A percentile compares a stretch with the other conserved stretches of the same genome.
Evolutionary conservation across 2,797 vertebrate genomes (phyloP).

Genomic region (Bradypus variegatus): DNA sequence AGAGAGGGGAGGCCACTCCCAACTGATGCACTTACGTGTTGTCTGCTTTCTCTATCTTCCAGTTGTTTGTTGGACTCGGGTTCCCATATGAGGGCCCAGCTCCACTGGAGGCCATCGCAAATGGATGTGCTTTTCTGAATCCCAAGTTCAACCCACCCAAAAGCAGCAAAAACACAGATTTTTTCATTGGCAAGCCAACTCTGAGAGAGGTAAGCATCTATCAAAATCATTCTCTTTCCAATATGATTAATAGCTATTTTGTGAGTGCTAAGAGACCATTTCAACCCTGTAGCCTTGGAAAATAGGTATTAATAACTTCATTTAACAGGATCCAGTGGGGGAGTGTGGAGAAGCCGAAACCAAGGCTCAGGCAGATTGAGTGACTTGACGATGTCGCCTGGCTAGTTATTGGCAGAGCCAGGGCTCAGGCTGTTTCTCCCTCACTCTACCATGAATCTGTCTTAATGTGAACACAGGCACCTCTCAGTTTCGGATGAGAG

Average conservation of each 20-base stretch:
- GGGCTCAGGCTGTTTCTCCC: background rate
- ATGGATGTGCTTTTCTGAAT: slow-evolving; percentile 96
- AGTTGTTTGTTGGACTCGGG: slow-evolving; percentile 96
- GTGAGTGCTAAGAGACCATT: background rate
- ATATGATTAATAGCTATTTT: background rate
- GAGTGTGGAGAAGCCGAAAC: background rate
- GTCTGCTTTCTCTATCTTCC: slow-evolving; percentile 61
- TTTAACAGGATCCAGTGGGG: background rate
- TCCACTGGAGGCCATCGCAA: slow-evolving; percentile 95
- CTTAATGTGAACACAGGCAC: background rate
- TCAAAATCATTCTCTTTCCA: background rate
- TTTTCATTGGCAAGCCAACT: slow-evolving; percentile 98
- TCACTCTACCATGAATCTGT: background rate
- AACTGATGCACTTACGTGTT: background rate
- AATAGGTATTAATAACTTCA: background rate
- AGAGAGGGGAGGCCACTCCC: background rate
- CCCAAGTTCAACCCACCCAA: slow-evolving; percentile 92
- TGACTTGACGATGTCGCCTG: background rate
- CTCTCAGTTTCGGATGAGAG: background rate
- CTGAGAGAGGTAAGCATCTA: slow-evolving; percentile 87
- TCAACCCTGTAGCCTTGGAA: background rate
- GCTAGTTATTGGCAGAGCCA: background rate
- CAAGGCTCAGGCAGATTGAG: background rate
- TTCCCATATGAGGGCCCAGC: slow-evolving; percentile 98
- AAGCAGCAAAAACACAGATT: slow-evolving; percentile 98